Evolutionary conservation across 2,888 invertebrate genomes (phyloP).

Genomic region (Argyra leucocephala): DNA sequence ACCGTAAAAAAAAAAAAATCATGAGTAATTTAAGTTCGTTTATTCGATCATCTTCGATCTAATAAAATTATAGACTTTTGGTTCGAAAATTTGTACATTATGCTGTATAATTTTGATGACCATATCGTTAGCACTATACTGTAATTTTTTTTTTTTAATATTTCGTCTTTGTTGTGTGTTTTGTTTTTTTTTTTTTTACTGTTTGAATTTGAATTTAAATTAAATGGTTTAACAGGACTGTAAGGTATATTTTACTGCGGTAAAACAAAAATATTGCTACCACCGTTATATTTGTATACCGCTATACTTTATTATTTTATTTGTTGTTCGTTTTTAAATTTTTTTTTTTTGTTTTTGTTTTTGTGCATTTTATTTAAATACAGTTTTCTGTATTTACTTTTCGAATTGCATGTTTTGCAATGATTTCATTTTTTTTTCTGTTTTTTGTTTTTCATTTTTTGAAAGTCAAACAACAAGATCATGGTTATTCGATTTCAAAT

Average conservation of each 20-base stretch:
- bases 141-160: neutral
- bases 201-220: too few relatives aligned
- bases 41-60: neutral
- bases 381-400: neutral
- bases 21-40: neutral
- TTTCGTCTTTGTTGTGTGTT: neutral
- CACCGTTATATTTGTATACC: neutral
- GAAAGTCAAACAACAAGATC: constrained; percentile 1
- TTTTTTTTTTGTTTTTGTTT: too few relatives aligned
- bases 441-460: neutral
- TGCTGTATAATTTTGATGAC: neutral
- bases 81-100: neutral
- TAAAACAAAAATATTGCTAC: neutral
- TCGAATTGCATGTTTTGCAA: neutral
- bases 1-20: neutral
- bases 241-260: too few relatives aligned
- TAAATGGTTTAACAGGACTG: too few relatives aligned
- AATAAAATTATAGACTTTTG: neutral
- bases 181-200: neutral
- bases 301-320: too few relatives aligned
- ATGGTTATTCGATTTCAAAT: neutral
- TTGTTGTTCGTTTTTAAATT: too few relatives aligned
- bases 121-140: neutral
- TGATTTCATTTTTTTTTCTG: neutral
- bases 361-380: neutral